Conservation (phyloP, 2,797 vertebrate genomes). For the Melanotaenia parkinsoni region DNA sequence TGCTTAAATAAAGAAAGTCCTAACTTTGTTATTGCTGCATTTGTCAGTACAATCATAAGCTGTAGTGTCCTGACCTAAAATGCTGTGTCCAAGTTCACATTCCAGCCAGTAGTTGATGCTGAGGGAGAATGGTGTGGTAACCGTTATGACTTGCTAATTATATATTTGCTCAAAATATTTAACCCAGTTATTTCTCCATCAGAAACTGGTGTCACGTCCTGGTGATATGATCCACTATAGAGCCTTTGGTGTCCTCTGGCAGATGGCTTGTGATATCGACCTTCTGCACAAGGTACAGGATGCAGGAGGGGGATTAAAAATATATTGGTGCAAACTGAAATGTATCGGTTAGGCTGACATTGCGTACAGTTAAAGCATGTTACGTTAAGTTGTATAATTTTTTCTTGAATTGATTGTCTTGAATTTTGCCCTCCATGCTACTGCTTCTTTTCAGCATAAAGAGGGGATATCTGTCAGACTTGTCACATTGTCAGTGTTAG, state of each 20-base stretch:
- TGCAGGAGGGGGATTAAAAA: not conserved
- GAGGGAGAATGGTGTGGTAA: not conserved
- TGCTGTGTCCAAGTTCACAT: not conserved
- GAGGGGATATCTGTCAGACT: not conserved
- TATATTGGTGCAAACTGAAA: not conserved
- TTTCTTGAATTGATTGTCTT: not conserved
- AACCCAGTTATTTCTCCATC: conserved; percentile 49
- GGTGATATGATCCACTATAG: conserved; percentile 82
- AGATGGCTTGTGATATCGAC: conserved; percentile 89
- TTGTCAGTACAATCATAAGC: not conserved
- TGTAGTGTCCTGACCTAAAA: not conserved
- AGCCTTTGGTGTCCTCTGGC: conserved; percentile 85
- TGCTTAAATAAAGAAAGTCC: not conserved
- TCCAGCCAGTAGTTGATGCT: not conserved
- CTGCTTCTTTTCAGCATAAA: conserved; percentile 6
- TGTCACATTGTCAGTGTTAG: not conserved
- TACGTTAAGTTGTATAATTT: not conserved
- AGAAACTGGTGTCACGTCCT: conserved; percentile 86
- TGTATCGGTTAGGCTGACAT: not conserved
- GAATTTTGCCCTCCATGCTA: not conserved
- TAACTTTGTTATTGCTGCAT: not conserved
- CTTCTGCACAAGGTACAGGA: conserved; percentile 88
- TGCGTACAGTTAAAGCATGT: not conserved
- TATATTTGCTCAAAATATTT: conserved; percentile 10
- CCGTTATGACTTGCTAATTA: not conserved